phyloP scores from a whole-genome alignment of 2,888 invertebrate species.

The Sphaeridia pumilis region DNA sequence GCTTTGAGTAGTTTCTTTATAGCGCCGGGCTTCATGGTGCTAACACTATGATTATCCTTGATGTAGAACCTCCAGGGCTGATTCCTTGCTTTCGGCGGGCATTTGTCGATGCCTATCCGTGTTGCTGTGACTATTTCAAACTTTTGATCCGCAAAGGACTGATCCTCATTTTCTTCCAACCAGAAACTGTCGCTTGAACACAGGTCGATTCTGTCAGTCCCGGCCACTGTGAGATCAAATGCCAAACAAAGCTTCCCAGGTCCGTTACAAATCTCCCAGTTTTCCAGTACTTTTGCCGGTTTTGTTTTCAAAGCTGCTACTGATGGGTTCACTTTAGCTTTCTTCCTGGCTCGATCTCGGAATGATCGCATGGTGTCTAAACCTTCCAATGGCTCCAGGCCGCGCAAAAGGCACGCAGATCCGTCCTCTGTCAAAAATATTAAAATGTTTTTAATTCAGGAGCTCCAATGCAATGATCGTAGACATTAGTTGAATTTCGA shows the following conservation, averaged over 20 bases:
- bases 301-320: constrained; percentile 25
- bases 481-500: neutral
- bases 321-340: constrained; percentile 8
- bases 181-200: constrained; percentile 44
- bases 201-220: constrained; percentile 48
- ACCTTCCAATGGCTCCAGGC: neutral
- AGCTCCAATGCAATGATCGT: constrained; percentile 19
- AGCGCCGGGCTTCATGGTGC: constrained; percentile 21
- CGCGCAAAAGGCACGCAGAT: neutral
- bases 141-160: constrained; percentile 12
- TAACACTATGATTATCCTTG: constrained; percentile 24
- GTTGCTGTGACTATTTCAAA: constrained; percentile 21
- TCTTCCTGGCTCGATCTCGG: constrained; percentile 12
- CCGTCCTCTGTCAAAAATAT: constrained; percentile 1
- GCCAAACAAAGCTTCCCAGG: constrained; percentile 61
- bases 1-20: neutral
- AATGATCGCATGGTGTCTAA: constrained; percentile 27
- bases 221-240: constrained; percentile 47
- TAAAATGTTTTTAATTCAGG: neutral
- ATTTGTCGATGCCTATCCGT: constrained; percentile 29
- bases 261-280: constrained; percentile 44
- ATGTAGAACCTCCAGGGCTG: constrained; percentile 24
- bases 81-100: constrained; percentile 23
- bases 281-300: constrained; percentile 43
- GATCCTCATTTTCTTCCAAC: constrained; percentile 42